Base-by-base conservation (phyloP, 2,797 vertebrate genomes). In the Paramormyrops hopkinsi region DNA sequence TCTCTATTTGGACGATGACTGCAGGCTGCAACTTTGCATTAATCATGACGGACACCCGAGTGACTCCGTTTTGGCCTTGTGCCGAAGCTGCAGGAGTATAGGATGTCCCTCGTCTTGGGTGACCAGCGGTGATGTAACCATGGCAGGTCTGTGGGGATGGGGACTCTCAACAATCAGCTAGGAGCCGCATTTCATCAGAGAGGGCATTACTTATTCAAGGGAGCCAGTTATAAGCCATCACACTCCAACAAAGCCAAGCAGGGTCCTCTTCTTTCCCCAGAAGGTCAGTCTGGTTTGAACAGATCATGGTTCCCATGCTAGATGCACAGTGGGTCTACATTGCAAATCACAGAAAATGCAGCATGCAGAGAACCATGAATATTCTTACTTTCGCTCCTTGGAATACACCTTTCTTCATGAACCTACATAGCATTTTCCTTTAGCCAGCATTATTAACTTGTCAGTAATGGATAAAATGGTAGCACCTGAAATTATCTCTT, bases 21-120 rank as follows among this genome's bases (percentile, higher is more conserved):
- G 88, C 88, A 65, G 85, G 44, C 85, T 50, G 84, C 88, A 65
- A 88, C 37, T 85, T 44, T 91, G 88, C 90, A 92, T 91, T 44
- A 91, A 92, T 89, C 87, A 92, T 89, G 89, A 89, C 41, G 46
- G 89, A 87, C 87, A 59, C 84, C 33, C 37, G n/a, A 89, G 84
- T 79, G 89, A 90, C 89, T 90, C 48, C 85, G 53, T 85, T 69
- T 19, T 33, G 14, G 46, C 82, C 82, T 50, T 48, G 50, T 46
- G 88, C 79, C 44, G 56, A 85, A 85, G 59, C 46, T 65, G 56
- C 51, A 59, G 82, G 56, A 5, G 82, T 82, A 89, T 89, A 50
- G 53, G 46, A 17, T 87, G 85, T 87, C 85, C 50, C 85, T 56
- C 85, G 12, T 12, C 50, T 87, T 41, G 82, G 82, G 88, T 89